Conservation (phyloP, 1,140 invertebrate genomes). For the Formica exsecta region DNA sequence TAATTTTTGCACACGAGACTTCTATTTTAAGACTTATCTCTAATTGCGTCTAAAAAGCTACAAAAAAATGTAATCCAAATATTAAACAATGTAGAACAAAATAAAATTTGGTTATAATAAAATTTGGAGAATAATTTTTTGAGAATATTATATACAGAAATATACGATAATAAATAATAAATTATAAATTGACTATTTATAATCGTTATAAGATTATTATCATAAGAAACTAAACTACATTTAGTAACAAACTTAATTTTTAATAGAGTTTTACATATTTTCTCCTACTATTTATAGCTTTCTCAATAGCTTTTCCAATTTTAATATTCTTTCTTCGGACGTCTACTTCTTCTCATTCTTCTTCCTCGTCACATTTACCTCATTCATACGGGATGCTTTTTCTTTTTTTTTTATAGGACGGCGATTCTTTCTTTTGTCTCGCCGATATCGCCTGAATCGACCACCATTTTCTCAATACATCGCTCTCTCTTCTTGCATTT, state of each 20-base stretch:
- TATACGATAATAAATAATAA: constrained; percentile 2
- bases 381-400: background rate
- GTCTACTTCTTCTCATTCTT: constrained; percentile 6
- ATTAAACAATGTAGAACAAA: background rate
- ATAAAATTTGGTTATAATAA: background rate
- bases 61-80: background rate
- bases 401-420: background rate
- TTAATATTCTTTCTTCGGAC: constrained; percentile 11
- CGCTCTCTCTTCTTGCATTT: background rate
- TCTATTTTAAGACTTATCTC: background rate
- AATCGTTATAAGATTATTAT: background rate
- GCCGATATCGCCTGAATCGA: constrained; percentile 59
- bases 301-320: constrained; percentile 21
- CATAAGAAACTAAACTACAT: background rate
- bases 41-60: background rate
- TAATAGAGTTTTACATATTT: background rate
- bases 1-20: background rate
- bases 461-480: constrained; percentile 47
- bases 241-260: background rate
- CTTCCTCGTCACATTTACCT: constrained; percentile 9
- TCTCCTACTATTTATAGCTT: background rate
- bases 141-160: background rate
- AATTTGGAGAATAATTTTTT: background rate
- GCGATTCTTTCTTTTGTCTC: constrained; percentile 49
- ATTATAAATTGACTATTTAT: constrained; percentile 4